Evolutionary conservation across 1,140 invertebrate genomes (phyloP), one percentile per base, ranked within the genome.

Genomic region (Drosophila elegans): DNA sequence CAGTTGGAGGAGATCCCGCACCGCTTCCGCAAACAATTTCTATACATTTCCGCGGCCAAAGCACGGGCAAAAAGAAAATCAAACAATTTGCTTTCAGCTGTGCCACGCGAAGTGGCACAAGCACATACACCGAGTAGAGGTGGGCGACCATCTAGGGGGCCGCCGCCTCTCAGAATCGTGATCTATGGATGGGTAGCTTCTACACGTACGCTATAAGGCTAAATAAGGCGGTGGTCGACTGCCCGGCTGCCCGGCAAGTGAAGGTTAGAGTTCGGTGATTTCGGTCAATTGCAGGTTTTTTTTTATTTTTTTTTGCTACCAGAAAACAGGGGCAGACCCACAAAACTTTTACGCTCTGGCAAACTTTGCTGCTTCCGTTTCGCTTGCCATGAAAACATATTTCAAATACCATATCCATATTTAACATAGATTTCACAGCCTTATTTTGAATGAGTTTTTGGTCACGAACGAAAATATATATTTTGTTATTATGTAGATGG

Each of bases 221-320:
- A 45, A 56, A 59, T 53, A 66, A 52, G 77, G 60, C 45, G 11
- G 49, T 36, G 16, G 16, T 21, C 16, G 16, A 1, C 16, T 21
- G 16, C 16, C 16, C 27, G 36, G 10, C 36, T 51, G 39, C 39
- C 51, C 36, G 60, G 32, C 64, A 80, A 74, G 57, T 85, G 73
- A 80, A 85, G 81, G 81, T 85, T 85, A 85, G 81, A 85, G 81
- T 85, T 85, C 81, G 81, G 55, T 85, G 81, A 78, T 77, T 84
- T 77, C 66, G 78, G 48, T 61, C 72, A 79, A 73, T 74, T 82
- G 71, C 25, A 39, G 56, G 44, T 60, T 46, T 4, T 25, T 36
- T 51, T 51, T 4, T 25, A 29, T 51, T 51, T 46, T 11, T 29
- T 32, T 29, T 16, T 41, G 32, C 13, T 32, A 29, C 49, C 16